Percentiles rank a stretch among this genome's conserved stretches.
Evolutionary conservation across 2,888 invertebrate genomes (phyloP).

Genomic region (Pseudococcus longispinus): DNA sequence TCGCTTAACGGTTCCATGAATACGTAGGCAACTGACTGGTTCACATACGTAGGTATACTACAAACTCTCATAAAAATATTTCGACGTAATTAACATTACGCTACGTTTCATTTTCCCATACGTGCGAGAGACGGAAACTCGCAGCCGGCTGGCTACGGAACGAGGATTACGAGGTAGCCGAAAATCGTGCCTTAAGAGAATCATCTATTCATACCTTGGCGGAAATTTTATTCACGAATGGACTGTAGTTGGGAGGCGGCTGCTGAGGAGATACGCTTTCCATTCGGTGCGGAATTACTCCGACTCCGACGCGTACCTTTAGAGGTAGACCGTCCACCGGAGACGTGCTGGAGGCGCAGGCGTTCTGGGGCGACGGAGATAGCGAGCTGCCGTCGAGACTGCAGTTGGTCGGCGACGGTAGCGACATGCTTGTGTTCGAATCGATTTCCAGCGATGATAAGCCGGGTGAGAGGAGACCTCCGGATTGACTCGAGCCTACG

Average conservation of each 20-base stretch:
- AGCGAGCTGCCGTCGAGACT: conserved; percentile 70
- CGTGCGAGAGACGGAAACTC: not conserved
- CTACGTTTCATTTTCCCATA: not conserved
- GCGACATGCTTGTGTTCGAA: conserved; percentile 76
- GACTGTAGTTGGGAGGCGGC: conserved; percentile 55
- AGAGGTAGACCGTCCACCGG: conserved; percentile 54
- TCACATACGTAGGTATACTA: not conserved
- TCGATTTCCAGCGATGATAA: conserved; percentile 68
- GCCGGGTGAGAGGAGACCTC: conserved; percentile 61
- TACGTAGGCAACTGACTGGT: not conserved
- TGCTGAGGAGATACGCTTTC: conserved; percentile 60
- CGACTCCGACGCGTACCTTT: conserved; percentile 64
- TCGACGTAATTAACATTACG: not conserved
- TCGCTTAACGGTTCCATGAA: not conserved
- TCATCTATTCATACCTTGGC: conserved; percentile 57
- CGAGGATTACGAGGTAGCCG: not conserved
- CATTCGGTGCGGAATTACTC: conserved; percentile 78
- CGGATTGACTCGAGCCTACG: conserved; percentile 41
- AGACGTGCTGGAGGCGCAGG: conserved; percentile 59
- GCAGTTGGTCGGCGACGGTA: conserved; percentile 79
- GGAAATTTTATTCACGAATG: conserved; percentile 58
- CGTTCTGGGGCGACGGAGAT: conserved; percentile 59
- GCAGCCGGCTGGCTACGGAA: not conserved
- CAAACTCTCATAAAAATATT: not conserved
- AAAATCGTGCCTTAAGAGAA: conserved; percentile 17